Conservation (phyloP, 2,113 vertebrate species). For the Poecile atricapillus region DNA sequence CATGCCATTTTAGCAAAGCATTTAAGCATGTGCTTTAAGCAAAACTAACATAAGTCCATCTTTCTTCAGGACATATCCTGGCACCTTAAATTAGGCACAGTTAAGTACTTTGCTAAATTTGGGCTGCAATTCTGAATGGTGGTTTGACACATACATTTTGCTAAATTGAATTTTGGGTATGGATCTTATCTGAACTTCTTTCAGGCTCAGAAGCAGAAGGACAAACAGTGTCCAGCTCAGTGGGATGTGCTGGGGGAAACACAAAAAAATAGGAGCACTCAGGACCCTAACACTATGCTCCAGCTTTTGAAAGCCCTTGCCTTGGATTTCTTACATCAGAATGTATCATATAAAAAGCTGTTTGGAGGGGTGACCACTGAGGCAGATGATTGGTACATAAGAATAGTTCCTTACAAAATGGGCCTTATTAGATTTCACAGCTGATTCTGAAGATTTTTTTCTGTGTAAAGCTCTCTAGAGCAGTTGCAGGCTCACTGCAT, state of each 20-base stretch:
- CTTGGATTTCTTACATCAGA: neutral
- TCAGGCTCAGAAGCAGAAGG: neutral
- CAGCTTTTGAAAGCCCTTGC: neutral
- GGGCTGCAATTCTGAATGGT: neutral
- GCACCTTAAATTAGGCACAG: neutral
- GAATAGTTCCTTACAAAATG: neutral
- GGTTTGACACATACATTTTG: neutral
- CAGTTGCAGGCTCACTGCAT: neutral
- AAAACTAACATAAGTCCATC: neutral
- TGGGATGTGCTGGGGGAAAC: neutral
- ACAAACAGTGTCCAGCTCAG: neutral
- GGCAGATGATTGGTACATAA: neutral
- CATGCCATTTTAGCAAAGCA: constrained; percentile 7
- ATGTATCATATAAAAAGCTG: neutral
- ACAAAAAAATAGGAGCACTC: neutral
- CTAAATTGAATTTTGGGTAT: neutral
- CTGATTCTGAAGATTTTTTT: neutral
- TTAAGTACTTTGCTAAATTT: neutral
- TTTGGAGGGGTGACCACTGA: neutral
- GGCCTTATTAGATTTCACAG: neutral
- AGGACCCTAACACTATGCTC: neutral
- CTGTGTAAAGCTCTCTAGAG: neutral
- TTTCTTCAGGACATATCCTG: neutral
- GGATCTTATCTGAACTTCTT: neutral
- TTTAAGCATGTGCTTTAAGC: neutral